Conservation (phyloP, 2,888 invertebrate species). For the Anagyrus pseudococci region DNA sequence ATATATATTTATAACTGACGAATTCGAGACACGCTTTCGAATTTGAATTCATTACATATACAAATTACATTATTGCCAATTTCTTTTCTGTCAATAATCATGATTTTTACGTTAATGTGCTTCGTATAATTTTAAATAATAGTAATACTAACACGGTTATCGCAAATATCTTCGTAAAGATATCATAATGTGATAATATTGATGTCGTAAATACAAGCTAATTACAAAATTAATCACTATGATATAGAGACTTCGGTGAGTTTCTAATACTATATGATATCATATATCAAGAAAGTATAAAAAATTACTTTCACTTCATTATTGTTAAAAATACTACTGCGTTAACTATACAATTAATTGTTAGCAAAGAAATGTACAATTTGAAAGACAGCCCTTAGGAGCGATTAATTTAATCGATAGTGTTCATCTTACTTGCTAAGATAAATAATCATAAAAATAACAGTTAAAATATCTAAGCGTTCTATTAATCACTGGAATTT, state of each 20-base stretch:
- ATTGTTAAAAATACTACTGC: conserved; percentile 23
- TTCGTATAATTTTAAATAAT: conserved; percentile 51
- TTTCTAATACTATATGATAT: conserved; percentile 21
- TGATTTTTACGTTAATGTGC: conserved; percentile 55
- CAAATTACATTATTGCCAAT: conserved; percentile 45
- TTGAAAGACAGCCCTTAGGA: conserved; percentile 24
- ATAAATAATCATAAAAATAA: conserved; percentile 33
- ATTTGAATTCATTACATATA: conserved; percentile 39
- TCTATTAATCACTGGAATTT: conserved; percentile 36
- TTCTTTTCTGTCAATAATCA: conserved; percentile 43
- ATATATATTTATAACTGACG: conserved; percentile 38
- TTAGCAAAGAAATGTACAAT: conserved; percentile 36
- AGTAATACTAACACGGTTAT: conserved; percentile 47
- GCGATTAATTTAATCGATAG: conserved; percentile 13
- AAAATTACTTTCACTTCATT: conserved; percentile 19
- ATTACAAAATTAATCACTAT: conserved; percentile 59
- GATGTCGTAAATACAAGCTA: conserved; percentile 56
- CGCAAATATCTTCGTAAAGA: conserved; percentile 43
- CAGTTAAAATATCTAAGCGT: conserved; percentile 34
- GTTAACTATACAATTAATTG: conserved; percentile 33
- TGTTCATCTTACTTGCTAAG: conserved; percentile 28
- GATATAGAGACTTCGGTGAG: conserved; percentile 39
- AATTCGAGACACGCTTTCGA: conserved; percentile 42
- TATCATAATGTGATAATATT: conserved; percentile 21
- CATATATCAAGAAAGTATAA: conserved; percentile 17